Base-by-base conservation (phyloP, 2,113 vertebrate species). In the Scortum barcoo region DNA sequence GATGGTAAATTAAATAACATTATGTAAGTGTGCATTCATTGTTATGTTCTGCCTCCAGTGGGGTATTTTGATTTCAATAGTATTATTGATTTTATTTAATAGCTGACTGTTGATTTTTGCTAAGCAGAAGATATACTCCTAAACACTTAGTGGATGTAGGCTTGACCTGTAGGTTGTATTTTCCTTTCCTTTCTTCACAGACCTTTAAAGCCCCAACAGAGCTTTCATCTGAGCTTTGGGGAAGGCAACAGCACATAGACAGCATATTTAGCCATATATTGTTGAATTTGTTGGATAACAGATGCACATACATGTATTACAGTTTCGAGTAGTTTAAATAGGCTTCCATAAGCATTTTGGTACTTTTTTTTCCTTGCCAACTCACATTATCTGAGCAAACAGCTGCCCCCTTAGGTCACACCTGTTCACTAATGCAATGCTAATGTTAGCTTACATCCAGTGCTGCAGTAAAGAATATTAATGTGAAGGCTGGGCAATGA, bases 341-440 rank as follows among this genome's bases (percentile, higher is more conserved):
- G 10, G 13, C 17, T 48, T 67, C 24, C 42, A 11, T 14, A 20
- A 9, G 12, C 26, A 50, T 42, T 48, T 28, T 33, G 26, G 3
- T 69, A 7, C 30, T 10, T 53, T 16, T 70, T 70, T 53, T 26
- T 19, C 13, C 11, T 11, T 16, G 13, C 3, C 3, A 42, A 28
- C 33, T 42, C 19, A 44, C 24, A 44, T 44, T 7, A 56, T 38
- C 24, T 7, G 53, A 28, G 48, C n/a, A 7, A 17, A 50, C 42
- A 58, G 22, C 53, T 48, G 40, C 22, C 1, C 40, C n/a, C 50
- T 26, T 5, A 33, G 14, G 38, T 57, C 46, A 17, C 38, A 40
- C 44, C 48, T 80, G 48, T 20, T 46, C 26, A 48, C 22, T n/a
- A 26, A 81, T 67, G 38, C 50, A 38, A 46, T 50, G n/a, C 40